Evolutionary conservation across 2,888 invertebrate genomes (phyloP), one percentile per base, ranked within the genome.

Genomic region (Drepanosiphum platanoidis): DNA sequence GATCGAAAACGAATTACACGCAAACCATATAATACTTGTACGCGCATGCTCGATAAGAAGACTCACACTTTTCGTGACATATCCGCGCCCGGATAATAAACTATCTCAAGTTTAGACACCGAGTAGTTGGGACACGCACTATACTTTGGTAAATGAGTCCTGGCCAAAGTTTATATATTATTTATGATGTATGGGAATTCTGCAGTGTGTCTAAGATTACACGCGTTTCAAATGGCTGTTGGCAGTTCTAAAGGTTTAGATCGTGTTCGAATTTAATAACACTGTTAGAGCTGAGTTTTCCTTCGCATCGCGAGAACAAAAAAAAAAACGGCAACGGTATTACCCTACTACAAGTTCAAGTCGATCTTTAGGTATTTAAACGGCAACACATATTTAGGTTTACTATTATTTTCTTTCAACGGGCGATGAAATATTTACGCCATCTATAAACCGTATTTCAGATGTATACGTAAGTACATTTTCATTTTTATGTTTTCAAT

Each of bases 31-130:
- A n/a, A n/a, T 46, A 30, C 18, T 30, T 5, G 22, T 52, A n/a
- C 42, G 9, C 9, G 30, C 32, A 46, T 46, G 42, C 9, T 74
- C 22, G 52, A n/a, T 4, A 34, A 75, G 34, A 15, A n/a, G 22
- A 34, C 13, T 9, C 42, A 7, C 32, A n/a, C n/a, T 75, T 13
- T 58, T 34, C 34, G 34, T 15, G 52, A n/a, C 52, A 75, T 4
- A 32, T 34, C 32, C 32, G 46, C 15, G 22, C 46, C n/a, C 15
- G 3, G 34, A 79, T 52, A 79, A 79, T 68, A 79, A 46, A 66
- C 79, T 46, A 79, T 46, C 34, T 9, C 79, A n/a, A 79, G 79
- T 68, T 68, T 66, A 66, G 68, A 79, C 46, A 42, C 32, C 27
- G 42, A 3, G 42, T 72, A 74, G 15, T 74, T 52, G 32, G n/a